Conservation (phyloP, 2,113 vertebrate genomes). For the Anseranas semipalmata region DNA sequence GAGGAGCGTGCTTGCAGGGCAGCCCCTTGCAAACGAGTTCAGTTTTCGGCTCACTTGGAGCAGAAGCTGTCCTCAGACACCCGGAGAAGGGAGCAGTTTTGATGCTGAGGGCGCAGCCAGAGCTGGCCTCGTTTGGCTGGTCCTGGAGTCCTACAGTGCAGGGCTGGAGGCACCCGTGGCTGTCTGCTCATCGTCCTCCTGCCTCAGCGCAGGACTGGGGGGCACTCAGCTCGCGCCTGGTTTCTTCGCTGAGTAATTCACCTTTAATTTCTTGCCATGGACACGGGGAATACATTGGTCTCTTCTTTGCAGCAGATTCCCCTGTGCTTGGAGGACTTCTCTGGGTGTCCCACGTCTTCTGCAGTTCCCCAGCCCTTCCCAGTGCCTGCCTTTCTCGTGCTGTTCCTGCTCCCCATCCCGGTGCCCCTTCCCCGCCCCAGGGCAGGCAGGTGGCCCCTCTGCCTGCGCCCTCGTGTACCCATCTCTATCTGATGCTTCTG, state of each 20-base stretch:
- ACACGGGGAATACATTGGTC: background rate
- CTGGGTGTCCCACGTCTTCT: background rate
- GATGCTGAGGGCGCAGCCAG: background rate
- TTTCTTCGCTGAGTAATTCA: background rate
- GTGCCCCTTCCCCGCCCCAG: background rate
- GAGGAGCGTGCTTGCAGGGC: background rate
- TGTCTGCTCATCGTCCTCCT: background rate
- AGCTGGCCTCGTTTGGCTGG: background rate
- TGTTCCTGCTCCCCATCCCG: background rate
- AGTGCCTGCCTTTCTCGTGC: background rate
- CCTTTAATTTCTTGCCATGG: background rate
- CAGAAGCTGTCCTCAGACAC: background rate
- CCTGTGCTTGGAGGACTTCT: background rate
- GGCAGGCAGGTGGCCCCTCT: background rate
- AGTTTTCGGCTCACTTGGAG: background rate
- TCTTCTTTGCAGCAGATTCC: background rate
- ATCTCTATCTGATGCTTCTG: background rate
- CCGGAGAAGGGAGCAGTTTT: background rate
- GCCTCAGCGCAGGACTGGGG: background rate
- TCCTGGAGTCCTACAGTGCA: background rate
- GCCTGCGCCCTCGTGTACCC: background rate
- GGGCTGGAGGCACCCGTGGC: background rate
- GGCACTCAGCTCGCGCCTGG: background rate
- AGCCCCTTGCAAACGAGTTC: no score
- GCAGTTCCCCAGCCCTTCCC: background rate